Evolutionary conservation across 2,113 vertebrate genomes (phyloP).

Genomic region (Siphamia tubifer): DNA sequence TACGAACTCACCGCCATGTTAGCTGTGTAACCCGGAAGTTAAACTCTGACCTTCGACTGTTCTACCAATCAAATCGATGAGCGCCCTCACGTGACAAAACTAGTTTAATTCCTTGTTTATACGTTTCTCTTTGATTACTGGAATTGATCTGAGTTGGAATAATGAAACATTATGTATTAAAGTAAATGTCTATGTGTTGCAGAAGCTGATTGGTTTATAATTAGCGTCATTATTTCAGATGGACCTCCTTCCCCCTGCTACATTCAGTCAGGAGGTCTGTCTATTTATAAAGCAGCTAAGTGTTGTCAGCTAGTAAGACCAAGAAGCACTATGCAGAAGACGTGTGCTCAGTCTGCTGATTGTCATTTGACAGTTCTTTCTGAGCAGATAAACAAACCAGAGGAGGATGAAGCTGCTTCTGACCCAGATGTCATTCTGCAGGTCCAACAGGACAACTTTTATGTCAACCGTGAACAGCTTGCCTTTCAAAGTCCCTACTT

Average conservation of each 20-base stretch:
- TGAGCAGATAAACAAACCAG: slow-evolving; percentile 10
- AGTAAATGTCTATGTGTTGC: fast-evolving
- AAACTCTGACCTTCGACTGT: slow-evolving; percentile 26
- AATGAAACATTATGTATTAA: neutral
- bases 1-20: slow-evolving; percentile 75
- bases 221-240: slow-evolving; percentile 39
- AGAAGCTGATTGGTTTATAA: neutral
- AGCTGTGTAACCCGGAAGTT: slow-evolving; percentile 61
- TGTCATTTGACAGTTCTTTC: neutral
- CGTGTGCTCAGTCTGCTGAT: slow-evolving; percentile 13
- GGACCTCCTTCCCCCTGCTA: slow-evolving; percentile 37
- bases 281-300: slow-evolving; percentile 64
- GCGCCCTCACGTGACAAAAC: neutral
- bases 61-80: slow-evolving; percentile 53
- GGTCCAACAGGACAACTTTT: slow-evolving; percentile 80
- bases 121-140: neutral
- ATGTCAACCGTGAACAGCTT: slow-evolving; percentile 79
- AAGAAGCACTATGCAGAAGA: neutral
- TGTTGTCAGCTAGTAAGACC: slow-evolving; percentile 38
- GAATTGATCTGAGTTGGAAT: neutral
- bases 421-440: slow-evolving; percentile 63
- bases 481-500: slow-evolving; percentile 85
- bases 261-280: slow-evolving; percentile 9
- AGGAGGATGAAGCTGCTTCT: slow-evolving; percentile 12
- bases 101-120: neutral